phyloP scores from a whole-genome alignment of 2,797 vertebrate genomes.

The Neoniphon sammara region DNA sequence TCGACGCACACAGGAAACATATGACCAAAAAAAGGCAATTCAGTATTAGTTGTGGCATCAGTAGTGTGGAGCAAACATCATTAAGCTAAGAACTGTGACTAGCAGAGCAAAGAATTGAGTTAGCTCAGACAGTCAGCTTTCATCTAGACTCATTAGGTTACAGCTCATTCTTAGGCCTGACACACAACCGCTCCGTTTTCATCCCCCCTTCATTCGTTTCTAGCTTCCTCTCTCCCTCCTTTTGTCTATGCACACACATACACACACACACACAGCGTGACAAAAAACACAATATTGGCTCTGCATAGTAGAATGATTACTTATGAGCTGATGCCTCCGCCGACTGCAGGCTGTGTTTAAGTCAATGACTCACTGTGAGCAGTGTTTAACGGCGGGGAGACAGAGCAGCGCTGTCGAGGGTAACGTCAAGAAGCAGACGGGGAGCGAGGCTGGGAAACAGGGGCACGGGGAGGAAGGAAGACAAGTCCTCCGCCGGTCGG shows the following conservation, averaged over 20 bases:
- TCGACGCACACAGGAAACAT: slow-evolving; percentile 44
- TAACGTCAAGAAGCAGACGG: slow-evolving; percentile 47
- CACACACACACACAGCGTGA: too few species aligned
- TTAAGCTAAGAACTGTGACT: slow-evolving; percentile 71
- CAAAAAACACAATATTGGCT: slow-evolving; percentile 62
- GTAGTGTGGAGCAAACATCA: slow-evolving; percentile 72
- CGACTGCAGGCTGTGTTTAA: slow-evolving; percentile 60
- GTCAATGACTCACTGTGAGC: slow-evolving; percentile 65
- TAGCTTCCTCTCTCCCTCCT: slow-evolving; percentile 6
- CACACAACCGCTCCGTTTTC: slow-evolving; percentile 37
- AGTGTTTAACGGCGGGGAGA: slow-evolving; percentile 52
- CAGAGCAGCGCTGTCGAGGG: slow-evolving; percentile 18
- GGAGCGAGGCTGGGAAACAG: slow-evolving; percentile 45
- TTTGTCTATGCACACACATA: slow-evolving; percentile 17
- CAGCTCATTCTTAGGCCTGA: slow-evolving; percentile 69
- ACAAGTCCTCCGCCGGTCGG: slow-evolving; percentile 47
- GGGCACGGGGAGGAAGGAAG: slow-evolving; percentile 39
- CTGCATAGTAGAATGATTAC: slow-evolving; percentile 57
- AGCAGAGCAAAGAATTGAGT: slow-evolving; percentile 79
- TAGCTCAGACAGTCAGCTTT: slow-evolving; percentile 74
- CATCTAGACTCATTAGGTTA: slow-evolving; percentile 73
- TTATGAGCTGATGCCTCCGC: slow-evolving; percentile 53
- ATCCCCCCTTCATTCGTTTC: slow-evolving; percentile 24
- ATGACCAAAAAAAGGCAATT: slow-evolving; percentile 72
- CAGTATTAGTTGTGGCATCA: slow-evolving; percentile 56